Evolutionary conservation across 64 coral and sea anemone species (phyloP).

Genomic region (Actinia tenebrosa): DNA sequence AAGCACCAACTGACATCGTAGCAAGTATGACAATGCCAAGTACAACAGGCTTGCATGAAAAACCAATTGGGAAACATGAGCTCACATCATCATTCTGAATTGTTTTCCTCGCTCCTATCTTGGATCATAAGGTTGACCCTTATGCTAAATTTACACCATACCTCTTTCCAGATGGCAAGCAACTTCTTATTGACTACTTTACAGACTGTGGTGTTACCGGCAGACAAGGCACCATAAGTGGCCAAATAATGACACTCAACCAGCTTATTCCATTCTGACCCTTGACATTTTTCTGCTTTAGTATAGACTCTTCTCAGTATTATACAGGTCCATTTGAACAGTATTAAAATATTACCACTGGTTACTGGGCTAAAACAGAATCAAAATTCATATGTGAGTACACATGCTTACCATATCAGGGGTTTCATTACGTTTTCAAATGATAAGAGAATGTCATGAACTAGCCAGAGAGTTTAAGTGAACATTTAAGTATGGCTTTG

Average conservation of each 20-base stretch:
- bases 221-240: conserved; percentile 41
- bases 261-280: conserved; percentile 47
- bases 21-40: no score
- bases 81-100: no score
- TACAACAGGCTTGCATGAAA: no score
- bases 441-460: background rate
- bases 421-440: no score
- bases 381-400: background rate
- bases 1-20: no score
- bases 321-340: conserved; percentile 70
- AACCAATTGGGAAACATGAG: no score
- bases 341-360: conserved; percentile 41
- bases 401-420: background rate
- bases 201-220: conserved; percentile 48
- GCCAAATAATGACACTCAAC: conserved; percentile 47
- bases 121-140: background rate
- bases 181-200: conserved; percentile 27
- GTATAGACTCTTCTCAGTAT: conserved; percentile 31
- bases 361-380: background rate
- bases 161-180: conserved; percentile 46
- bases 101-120: background rate
- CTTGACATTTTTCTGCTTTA: conserved; percentile 37
- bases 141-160: background rate
- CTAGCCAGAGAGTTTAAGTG: background rate
- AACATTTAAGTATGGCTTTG: no score